Evolutionary conservation across 2,797 vertebrate species (phyloP).

Genomic region (Arremon aurantiirostris): DNA sequence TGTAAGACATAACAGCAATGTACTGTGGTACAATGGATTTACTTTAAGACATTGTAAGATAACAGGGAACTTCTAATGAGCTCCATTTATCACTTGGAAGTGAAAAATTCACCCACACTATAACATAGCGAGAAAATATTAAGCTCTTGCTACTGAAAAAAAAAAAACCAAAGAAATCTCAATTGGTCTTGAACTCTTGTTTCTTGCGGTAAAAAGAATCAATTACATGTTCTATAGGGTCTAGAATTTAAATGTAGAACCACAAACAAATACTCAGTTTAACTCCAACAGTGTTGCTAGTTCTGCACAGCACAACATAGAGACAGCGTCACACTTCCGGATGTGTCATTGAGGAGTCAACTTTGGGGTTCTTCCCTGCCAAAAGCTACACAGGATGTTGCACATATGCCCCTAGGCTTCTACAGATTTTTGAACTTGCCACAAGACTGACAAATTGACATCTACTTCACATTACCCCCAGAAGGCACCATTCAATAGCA

Average conservation of each 20-base stretch:
- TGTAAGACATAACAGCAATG: neutral
- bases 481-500: neutral
- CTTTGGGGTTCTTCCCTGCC: neutral
- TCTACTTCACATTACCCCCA: neutral
- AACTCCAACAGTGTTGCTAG: neutral
- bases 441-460: neutral
- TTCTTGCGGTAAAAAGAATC: neutral
- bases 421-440: neutral
- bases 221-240: neutral
- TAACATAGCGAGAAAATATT: neutral
- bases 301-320: neutral
- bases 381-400: neutral
- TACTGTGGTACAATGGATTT: neutral
- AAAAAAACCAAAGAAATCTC: neutral
- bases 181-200: neutral
- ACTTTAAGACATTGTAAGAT: neutral
- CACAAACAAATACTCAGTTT: neutral
- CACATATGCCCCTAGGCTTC: neutral
- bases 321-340: neutral
- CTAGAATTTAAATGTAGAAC: neutral
- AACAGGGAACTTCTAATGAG: neutral
- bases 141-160: neutral
- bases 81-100: slow-evolving; percentile 14
- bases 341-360: rapidly evolving
- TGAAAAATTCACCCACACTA: neutral